Percentiles rank a stretch among this genome's conserved stretches.
Evolutionary conservation across 2,113 vertebrate species (phyloP).

Genomic region (Triplophysa siluroides): DNA sequence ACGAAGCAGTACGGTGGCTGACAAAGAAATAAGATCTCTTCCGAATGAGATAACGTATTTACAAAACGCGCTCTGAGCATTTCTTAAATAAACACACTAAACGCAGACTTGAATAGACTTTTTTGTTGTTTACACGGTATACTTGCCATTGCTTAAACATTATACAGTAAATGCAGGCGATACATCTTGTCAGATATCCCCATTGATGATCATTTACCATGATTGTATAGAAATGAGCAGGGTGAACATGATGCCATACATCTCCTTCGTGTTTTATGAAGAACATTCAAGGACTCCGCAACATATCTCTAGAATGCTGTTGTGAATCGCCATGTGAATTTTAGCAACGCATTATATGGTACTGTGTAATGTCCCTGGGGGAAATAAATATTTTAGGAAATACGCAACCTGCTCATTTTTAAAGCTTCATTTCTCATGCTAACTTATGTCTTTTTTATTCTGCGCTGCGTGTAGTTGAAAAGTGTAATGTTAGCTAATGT

Average conservation of each 20-base stretch:
- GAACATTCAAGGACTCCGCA: not conserved
- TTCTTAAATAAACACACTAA: too few relatives aligned
- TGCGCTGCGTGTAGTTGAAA: not conserved
- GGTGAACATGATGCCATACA: not conserved
- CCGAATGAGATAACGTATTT: too few relatives aligned
- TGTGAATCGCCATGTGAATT: not conserved
- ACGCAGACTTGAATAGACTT: too few relatives aligned
- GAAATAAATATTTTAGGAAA: slow-evolving; percentile 26
- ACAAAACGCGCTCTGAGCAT: too few relatives aligned
- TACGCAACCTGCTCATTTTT: slow-evolving; percentile 1
- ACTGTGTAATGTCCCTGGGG: not conserved
- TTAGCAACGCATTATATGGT: not conserved
- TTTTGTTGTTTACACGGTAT: too few relatives aligned
- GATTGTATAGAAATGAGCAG: not conserved
- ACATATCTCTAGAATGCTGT: not conserved
- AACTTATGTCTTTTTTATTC: slow-evolving; percentile 3
- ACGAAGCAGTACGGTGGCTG: too few relatives aligned
- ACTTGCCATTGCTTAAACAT: too few relatives aligned
- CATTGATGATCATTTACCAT: too few relatives aligned
- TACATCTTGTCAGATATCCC: too few relatives aligned
- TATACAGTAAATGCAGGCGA: too few relatives aligned
- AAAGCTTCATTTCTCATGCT: slow-evolving; percentile 6
- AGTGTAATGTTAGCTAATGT: slow-evolving; percentile 16
- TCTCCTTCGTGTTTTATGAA: not conserved
- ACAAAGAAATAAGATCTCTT: too few relatives aligned